phyloP scores from a whole-genome alignment of 2,888 invertebrate species.

The Lepidonotus clava region DNA sequence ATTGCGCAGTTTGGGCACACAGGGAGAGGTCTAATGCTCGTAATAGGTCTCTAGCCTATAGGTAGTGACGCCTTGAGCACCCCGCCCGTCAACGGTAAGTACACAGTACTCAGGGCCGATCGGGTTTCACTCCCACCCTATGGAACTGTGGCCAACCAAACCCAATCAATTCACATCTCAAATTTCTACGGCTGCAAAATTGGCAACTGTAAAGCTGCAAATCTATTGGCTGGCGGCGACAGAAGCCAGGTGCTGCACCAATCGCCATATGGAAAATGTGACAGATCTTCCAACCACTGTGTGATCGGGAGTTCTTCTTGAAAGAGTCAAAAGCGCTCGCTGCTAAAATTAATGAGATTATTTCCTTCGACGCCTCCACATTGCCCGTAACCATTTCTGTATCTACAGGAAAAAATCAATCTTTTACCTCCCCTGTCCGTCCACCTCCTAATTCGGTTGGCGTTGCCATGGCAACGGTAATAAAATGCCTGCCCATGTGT shows the following conservation, averaged over 20 bases:
- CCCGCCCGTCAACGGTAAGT: background rate
- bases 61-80: background rate
- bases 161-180: conserved; percentile 35
- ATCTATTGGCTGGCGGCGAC: background rate
- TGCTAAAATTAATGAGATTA: conserved; percentile 41
- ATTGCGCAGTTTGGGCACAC: too few species aligned
- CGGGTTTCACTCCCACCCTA: conserved; percentile 14
- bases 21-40: too few species aligned
- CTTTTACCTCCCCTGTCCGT: conserved; percentile 34
- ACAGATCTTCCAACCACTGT: background rate
- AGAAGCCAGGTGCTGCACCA: background rate
- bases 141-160: background rate
- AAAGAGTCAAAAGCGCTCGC: background rate
- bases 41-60: too few species aligned
- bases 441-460: conserved; percentile 46
- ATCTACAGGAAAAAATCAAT: conserved; percentile 36
- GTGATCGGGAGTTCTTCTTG: background rate
- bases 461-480: conserved; percentile 51
- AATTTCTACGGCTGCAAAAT: background rate
- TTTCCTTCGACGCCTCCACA: background rate
- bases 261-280: background rate
- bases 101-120: conserved; percentile 14
- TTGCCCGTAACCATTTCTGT: conserved; percentile 28
- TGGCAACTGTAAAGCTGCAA: conserved; percentile 15
- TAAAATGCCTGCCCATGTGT: conserved; percentile 50